Evolutionary conservation across 2,113 vertebrate genomes (phyloP).

Genomic region (Mus spicilegus): DNA sequence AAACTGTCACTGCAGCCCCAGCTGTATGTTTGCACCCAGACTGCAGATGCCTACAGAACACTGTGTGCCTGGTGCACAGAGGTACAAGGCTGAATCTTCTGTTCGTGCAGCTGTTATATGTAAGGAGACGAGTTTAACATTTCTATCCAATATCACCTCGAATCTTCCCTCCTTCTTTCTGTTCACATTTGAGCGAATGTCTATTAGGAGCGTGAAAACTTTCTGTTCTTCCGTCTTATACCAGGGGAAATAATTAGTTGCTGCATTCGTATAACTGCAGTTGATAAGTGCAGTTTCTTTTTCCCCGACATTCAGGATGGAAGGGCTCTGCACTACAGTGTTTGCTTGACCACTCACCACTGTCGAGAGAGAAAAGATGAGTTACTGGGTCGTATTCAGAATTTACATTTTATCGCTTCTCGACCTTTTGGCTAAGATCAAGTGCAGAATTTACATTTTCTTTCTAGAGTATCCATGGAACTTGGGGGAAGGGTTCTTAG

Average conservation of each 20-base stretch:
- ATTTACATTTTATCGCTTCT: background rate
- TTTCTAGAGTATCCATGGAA: background rate
- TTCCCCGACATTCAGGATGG: background rate
- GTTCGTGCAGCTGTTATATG: background rate
- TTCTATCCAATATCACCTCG: background rate
- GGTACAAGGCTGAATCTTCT: background rate
- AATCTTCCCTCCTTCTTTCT: constrained; percentile 20
- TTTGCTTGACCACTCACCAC: background rate
- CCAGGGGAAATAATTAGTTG: constrained; percentile 16
- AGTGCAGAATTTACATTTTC: background rate
- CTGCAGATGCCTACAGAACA: background rate
- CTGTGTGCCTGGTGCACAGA: background rate
- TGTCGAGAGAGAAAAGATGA: background rate
- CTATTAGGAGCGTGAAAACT: background rate
- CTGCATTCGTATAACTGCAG: background rate
- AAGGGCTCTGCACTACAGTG: background rate
- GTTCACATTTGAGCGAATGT: background rate
- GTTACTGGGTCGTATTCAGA: background rate
- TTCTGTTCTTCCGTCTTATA: constrained; percentile 2
- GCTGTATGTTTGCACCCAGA: background rate
- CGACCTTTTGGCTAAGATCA: no score
- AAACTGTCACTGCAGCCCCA: background rate
- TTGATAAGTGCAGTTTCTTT: background rate
- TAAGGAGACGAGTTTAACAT: background rate
- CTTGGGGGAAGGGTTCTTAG: background rate